Evolutionary conservation across 1,140 invertebrate species (phyloP).

Genomic region (Drosophila fuyamai): DNA sequence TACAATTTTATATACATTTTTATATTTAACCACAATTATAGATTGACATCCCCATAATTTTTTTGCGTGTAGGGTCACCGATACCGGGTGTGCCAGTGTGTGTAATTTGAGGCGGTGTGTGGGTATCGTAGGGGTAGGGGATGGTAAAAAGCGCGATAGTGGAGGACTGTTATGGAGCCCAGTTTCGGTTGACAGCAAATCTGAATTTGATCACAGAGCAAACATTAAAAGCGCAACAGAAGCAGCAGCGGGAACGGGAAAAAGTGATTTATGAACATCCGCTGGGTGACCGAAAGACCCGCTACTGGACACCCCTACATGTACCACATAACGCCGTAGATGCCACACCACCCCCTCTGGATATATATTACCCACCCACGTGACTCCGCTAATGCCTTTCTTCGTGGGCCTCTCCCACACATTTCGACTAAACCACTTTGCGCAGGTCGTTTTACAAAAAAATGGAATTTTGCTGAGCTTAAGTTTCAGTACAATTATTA

Average conservation of each 20-base stretch:
- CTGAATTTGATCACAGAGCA: constrained; percentile 74
- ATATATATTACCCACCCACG: constrained; percentile 7
- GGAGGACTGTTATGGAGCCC: constrained; percentile 27
- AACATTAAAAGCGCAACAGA: constrained; percentile 66
- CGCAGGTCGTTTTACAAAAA: constrained; percentile 18
- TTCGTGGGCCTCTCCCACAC: constrained; percentile 1
- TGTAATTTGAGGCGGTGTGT: constrained; percentile 42
- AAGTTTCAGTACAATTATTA: constrained; percentile 46
- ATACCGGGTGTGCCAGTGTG: constrained; percentile 19
- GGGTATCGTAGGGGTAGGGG: constrained; percentile 1
- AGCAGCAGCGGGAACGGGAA: constrained; percentile 28
- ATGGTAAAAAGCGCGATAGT: neutral
- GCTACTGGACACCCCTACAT: constrained; percentile 18
- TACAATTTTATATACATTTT: no score
- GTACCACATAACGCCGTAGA: neutral
- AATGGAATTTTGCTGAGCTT: constrained; percentile 24
- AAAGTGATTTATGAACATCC: constrained; percentile 74
- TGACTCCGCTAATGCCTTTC: constrained; percentile 14
- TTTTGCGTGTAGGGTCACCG: constrained; percentile 15
- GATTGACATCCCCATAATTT: neutral
- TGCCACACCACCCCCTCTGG: neutral
- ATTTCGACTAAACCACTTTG: constrained; percentile 13
- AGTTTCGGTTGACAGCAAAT: constrained; percentile 76
- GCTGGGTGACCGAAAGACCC: constrained; percentile 35
- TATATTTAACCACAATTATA: no score